Base-by-base conservation (phyloP, 2,113 vertebrate genomes). In the Istiophorus platypterus region DNA sequence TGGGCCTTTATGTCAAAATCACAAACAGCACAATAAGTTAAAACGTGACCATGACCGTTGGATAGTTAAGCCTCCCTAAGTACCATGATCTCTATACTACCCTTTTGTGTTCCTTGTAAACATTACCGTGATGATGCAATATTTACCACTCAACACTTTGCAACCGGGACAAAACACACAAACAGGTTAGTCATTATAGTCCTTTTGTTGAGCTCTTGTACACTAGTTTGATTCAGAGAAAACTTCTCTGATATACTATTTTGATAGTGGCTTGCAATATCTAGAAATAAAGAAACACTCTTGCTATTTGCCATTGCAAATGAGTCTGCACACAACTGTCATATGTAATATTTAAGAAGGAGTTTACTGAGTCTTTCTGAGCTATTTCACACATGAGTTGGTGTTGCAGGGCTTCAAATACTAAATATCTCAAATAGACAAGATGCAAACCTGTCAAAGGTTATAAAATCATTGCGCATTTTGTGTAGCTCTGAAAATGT, bases 301-400 rank as follows among this genome's bases (percentile, higher is more conserved):
- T 34, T 67, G 52, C 66, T 79, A 68, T 67, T 62, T 80, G 14
- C 22, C 24, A 39, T 14, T 67, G 39, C 67, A 80, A 79, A 10
- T 64, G 26, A 82, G 17, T 26, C 58, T 34, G 41, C 31, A 45
- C 18, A 59, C 54, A 62, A 56, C 11, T 49, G n/a, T 51, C 52
- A 80, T 72, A 27, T 83, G 78, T 69, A 72, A 54, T 82, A 41
- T 45, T 52, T 63, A 69, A 70, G 27, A 79, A 20, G 62, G 37
- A 66, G 65, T 81, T 67, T 62, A 73, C 42, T 71, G 11, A 47
- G 15, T 62, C 45, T 76, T n/a, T 82, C 34, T 39, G 59, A 84
- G 26, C 42, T 22, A 26, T 64, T 78, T 82, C 61, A 62, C 75
- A 86, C 58, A 41, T 57, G 18, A 56, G 20, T 17, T n/a, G n/a